Conservation (phyloP, 2,797 vertebrate genomes). For the Pogonophryne albipinna region DNA sequence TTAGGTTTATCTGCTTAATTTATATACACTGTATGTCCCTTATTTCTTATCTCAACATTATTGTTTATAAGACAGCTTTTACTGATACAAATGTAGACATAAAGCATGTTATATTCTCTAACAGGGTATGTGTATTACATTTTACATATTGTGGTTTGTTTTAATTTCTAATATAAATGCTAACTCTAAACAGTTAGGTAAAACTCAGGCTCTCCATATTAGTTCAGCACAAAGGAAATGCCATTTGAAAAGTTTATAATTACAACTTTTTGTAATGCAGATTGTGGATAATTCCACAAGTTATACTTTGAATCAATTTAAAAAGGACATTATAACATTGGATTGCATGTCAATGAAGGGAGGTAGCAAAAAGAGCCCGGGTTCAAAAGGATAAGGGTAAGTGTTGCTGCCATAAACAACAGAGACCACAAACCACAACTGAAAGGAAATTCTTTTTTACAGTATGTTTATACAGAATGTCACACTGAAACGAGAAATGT, state of each 20-base stretch:
- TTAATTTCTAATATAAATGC: too few relatives aligned
- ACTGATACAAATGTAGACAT: neutral
- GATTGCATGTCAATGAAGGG: slow-evolving; percentile 2
- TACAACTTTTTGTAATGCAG: neutral
- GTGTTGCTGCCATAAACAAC: slow-evolving; percentile 29
- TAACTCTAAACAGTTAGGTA: neutral
- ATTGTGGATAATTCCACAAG: neutral
- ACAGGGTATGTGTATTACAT: too few relatives aligned
- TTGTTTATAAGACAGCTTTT: neutral
- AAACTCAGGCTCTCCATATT: neutral
- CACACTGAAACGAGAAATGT: neutral
- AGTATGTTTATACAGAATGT: slow-evolving; percentile 5
- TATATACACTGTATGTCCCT: too few relatives aligned
- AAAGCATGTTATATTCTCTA: neutral
- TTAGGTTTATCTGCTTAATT: neutral
- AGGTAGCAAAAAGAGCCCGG: neutral
- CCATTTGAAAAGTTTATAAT: neutral
- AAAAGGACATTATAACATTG: neutral
- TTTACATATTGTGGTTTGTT: too few relatives aligned
- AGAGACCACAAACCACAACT: slow-evolving; percentile 31
- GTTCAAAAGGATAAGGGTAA: slow-evolving; percentile 1
- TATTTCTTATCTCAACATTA: neutral
- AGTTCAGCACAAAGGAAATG: too few relatives aligned
- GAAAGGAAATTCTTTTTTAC: neutral
- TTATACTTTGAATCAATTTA: neutral